Base-by-base conservation (phyloP, 2,888 invertebrate species). In the Cancer borealis region DNA sequence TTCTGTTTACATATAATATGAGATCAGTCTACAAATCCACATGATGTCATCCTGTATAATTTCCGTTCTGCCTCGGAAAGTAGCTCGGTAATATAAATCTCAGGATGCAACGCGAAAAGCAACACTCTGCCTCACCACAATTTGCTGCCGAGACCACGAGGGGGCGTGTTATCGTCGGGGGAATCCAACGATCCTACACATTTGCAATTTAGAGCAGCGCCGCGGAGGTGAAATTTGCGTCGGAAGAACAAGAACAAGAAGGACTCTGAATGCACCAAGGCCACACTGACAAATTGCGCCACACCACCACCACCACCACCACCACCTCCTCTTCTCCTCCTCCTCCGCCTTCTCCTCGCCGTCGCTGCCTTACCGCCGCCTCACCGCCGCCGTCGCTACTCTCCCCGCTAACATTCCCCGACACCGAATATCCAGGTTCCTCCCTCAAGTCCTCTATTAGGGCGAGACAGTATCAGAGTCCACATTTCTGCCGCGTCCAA, bases 151-250 rank as follows among this genome's bases (percentile, higher is more conserved):
- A 66, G n/a, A 66, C 66, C 66, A 66, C 66, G n/a, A 66, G 66
- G 66, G n/a, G n/a, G 66, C 66, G 66, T 66, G n/a, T 66, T 66
- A 66, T n/a, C 66, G 5, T 66, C 66, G 6, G 66, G n/a, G 66
- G 66, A 66, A 66, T 66, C 66, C 66, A 21, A 21, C 66, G 3
- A 66, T 66, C 66, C 66, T n/a, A 66, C 66, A 66, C 66, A 66
- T 66, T 66, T 66, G n/a, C 66, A 66, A 66, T 66, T 66, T 66
- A 66, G n/a, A 66, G n/a, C 66, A 66, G 66, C 66, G 66, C 66
- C 66, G n/a, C 66, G 66, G 66, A 66, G 21, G 66, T 66, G 66
- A 66, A 39, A 66, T 66, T 66, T 66, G 66, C 66, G n/a, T 21
- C 66, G 66, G 66, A 66, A 66, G 66, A 66, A 66, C 66, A 66